Base-by-base conservation (phyloP, 2,888 invertebrate species). In the Cephus pulcher region DNA sequence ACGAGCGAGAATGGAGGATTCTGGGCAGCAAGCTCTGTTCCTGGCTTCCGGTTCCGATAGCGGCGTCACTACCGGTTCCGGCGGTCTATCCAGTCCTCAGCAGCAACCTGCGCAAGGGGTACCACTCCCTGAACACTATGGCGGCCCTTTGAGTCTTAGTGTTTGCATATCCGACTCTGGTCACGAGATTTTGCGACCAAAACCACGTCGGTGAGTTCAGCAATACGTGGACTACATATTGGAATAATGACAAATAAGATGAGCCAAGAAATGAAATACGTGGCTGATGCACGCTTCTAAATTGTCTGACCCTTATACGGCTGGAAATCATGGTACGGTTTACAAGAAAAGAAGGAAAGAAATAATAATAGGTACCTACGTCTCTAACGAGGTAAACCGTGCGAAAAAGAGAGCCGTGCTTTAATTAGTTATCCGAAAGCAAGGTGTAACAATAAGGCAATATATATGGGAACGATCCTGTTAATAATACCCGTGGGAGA, bases 121-220 rank as follows among this genome's bases (percentile, higher is more conserved):
- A 69, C 74, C 81, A 75, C 86, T 88, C 11, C 85, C 88, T 69
- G 94, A 94, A 87, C 94, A 94, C 89, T 92, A 94, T 85, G 93
- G 93, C 74, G 94, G 94, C 81, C 94, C 94, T 40, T 91, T 95
- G 80, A 94, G 94, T 87, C 82, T 89, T 74, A 94, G 94, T 79
- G 92, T 95, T 79, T 95, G 95, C 89, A 94, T 95, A 86, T 94
- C 95, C 76, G 95, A 95, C 91, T 95, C 95, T 85, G 96, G 95
- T 86, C 97, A 97, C 92, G 97, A 97, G 92, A 97, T 97, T 88
- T 94, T 97, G 83, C 93, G 97, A 82, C 97, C 97, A 15, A 97
- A 97, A 91, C 97, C 97, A 12, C 94, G 97, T 91, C 95, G 97
- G 96, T 96, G 92, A 92, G 90, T 86, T 71, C 56, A 56, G 56